Evolutionary conservation across 2,888 invertebrate genomes (phyloP).

Genomic region (Caenorhabditis sinica): DNA sequence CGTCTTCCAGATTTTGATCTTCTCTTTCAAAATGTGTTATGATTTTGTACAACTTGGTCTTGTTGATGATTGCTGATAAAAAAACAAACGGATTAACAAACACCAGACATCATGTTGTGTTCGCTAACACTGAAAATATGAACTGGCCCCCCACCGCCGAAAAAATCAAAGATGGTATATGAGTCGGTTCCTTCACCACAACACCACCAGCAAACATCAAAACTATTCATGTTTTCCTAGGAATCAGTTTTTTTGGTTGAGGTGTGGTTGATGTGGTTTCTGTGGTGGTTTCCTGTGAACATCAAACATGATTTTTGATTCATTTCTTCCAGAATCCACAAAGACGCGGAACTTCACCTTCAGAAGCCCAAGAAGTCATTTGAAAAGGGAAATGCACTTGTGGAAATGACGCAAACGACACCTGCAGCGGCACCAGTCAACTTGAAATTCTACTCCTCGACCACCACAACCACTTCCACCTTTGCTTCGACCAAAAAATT

Average conservation of each 20-base stretch:
- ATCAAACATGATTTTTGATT: constrained; percentile 3
- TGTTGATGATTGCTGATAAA: constrained; percentile 20
- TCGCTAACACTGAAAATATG: constrained; percentile 4
- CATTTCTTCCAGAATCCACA: not conserved
- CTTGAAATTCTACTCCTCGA: constrained; percentile 25
- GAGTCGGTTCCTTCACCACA: not conserved
- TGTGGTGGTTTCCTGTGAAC: not conserved
- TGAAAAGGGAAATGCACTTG: constrained; percentile 33
- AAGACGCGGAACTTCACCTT: not conserved
- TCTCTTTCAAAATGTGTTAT: not conserved
- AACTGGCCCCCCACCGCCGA: not conserved
- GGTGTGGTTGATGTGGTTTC: no score
- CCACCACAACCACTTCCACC: constrained; percentile 17
- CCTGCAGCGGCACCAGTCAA: constrained; percentile 21
- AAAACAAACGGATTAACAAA: constrained; percentile 46
- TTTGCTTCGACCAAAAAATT: constrained; percentile 33
- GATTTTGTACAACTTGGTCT: constrained; percentile 27
- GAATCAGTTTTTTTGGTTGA: not conserved
- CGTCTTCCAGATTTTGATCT: not conserved
- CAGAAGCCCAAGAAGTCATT: constrained; percentile 10
- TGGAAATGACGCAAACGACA: constrained; percentile 43
- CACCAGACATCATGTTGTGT: constrained; percentile 44
- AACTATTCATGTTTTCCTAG: not conserved
- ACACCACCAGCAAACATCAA: constrained; percentile 5
- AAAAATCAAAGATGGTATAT: constrained; percentile 27